Percentiles rank a stretch among this genome's conserved stretches.
phyloP scores from a whole-genome alignment of 2,888 invertebrate genomes.

The Onthophagus sagittarius region DNA sequence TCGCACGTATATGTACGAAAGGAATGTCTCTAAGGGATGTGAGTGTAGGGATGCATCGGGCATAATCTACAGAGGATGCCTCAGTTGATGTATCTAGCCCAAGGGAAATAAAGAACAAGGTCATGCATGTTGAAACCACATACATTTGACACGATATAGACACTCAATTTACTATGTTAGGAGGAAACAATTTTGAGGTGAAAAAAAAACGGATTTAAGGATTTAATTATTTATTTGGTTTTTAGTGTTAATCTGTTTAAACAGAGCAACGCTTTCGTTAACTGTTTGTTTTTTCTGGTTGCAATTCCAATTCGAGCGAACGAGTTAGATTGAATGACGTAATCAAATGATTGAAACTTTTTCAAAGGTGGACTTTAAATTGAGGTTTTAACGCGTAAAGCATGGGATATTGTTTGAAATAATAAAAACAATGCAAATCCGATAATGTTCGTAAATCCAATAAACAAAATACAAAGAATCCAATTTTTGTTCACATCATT shows the following conservation, averaged over 20 bases:
- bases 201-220: background rate
- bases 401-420: background rate
- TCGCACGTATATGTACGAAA: background rate
- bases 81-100: constrained; percentile 5
- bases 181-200: background rate
- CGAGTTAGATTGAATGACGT: background rate
- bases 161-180: background rate
- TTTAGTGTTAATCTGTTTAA: background rate
- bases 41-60: background rate
- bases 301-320: background rate
- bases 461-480: too few relatives aligned
- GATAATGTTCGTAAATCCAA: background rate
- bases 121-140: background rate
- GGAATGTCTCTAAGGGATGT: background rate
- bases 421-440: background rate
- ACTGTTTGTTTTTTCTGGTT: background rate
- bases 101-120: constrained; percentile 8
- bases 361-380: background rate
- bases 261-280: background rate
- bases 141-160: background rate
- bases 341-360: background rate
- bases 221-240: too few relatives aligned
- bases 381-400: background rate
- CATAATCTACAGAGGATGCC: constrained; percentile 8
- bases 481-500: too few relatives aligned